Base-by-base conservation (phyloP, 1,140 invertebrate species). In the Pentalonia nigronervosa region DNA sequence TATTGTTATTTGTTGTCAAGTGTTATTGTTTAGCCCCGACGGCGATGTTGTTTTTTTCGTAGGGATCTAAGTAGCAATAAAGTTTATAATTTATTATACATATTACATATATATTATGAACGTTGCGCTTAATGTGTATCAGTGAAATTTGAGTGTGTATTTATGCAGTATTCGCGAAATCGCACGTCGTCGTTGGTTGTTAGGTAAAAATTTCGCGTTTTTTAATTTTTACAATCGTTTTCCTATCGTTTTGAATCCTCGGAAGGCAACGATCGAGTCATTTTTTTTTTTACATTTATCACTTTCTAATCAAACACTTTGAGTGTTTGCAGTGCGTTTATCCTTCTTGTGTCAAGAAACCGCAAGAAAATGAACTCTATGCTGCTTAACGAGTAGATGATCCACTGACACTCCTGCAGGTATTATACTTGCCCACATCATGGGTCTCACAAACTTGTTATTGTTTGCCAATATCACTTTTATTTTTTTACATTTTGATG, bases 11-110 rank as follows among this genome's bases (percentile, higher is more conserved):
- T 76, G 60, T 87, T 48, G 34, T 56, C 17, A 56, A 89, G 48
- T 56, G 88, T 89, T 89, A 56, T 89, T 53, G 88, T 89, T 89
- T 89, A 25, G 88, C 48, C 34, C 21, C 50, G 50, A 36, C 88
- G 88, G 25, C 47, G 25, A 53, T n/a, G 47, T 53, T 50, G 9
- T 56, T 21, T 89, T 89, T 41, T 21, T 21, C 34, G 34, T 56
- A 36, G 23, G 88, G 34, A 89, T 56, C 36, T 56, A 3, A 36
- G 17, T 47, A 41, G 53, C 34, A 36, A 86, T 86, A 45, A 41
- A 41, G 45, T 41, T 9, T 41, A 20, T 36, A 36, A 83, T 86
- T n/a, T 76, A 76, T 47, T n/a, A 20, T 47, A 86, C 30, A 30
- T 47, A 47, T 45, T 14, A 47, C 20, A 89, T 56, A 41, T 41